Evolutionary conservation across 2,888 invertebrate species (phyloP), one percentile per base, ranked within the genome.

Genomic region (Timema cristinae): DNA sequence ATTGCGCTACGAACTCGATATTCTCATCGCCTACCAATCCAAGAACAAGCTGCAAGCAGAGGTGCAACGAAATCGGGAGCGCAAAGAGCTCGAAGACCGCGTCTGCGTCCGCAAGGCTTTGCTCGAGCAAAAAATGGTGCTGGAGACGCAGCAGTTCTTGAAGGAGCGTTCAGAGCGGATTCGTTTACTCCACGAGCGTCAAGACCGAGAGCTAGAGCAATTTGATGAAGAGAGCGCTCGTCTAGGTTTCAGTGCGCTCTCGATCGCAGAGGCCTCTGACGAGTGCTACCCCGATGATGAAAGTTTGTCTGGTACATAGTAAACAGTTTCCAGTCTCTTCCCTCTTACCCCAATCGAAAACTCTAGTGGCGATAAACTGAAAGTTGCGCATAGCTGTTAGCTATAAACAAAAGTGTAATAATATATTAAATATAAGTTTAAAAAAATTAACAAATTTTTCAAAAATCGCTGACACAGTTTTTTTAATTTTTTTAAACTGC

Each of bases 41-140:
- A 97, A 98, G 86, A 98, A 97, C 85, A 95, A 94, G 84, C 96
- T 96, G 90, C 96, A 97, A 84, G 94, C 97, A 32, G 97, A 98
- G 83, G 93, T 94, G 79, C 97, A 98, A 84, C 89, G 98, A 77
- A 95, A 96, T 84, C 88, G 97, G 70, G 99, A 99, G 84, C 89
- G 95, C 71, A 91, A 93, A 77, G 96, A 97, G 82, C 86, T 99
- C 32, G 96, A 98, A 83, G 97, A 98, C 80, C 87, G 97, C 70
- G 97, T 98, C 50, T 92, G 93, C 69, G 91, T 97, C 68, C 87
- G 98, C 69, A 88, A 94, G 77, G 93, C 95, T 73, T 86, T 98
- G 76, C 88, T 99, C 71, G 97, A 98, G 81, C 96, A 97, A 83
- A 98, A 98, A 93, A 97, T 97, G 95, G 93, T 94, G 83, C 90